Base-by-base conservation (phyloP, 2,888 invertebrate genomes). In the Keiferia lycopersicella region DNA sequence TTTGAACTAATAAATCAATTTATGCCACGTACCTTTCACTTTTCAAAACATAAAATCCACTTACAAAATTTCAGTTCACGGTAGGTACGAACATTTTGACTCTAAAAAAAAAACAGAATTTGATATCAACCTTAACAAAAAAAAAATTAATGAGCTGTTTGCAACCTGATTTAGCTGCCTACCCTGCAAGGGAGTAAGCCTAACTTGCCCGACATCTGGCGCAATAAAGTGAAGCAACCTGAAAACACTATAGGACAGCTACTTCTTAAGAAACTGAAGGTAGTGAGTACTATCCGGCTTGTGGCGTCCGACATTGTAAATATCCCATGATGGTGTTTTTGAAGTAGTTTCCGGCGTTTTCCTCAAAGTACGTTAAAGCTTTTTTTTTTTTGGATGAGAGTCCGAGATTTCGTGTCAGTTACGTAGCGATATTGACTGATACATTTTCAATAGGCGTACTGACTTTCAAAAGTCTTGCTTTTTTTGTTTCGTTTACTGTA, bases 141-240 rank as follows among this genome's bases (percentile, higher is more conserved):
- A 10, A 0, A 7, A 59, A 7, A 45, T 16, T 63, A 64, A 51
- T 61, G 58, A 30, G 59, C 18, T 48, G 48, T 64, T 66, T 69
- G 67, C 65, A 74, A 69, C 80, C 76, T 83, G 75, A 84, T 84
- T 72, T 83, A 90, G 89, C 82, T 84, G 64, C 77, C 80, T 80
- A 82, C 75, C 71, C 82, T 78, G 63, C 80, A 82, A 78, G 83
- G 75, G 78, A 80, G 77, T 83, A 87, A 83, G 77, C 79, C 81
- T 73, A 87, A 78, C 78, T 79, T 91, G 71, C 89, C 91, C 75
- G 88, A 88, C 64, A 75, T 91, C 68, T 91, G 88, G 91, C 86
- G 87, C 63, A 84, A 79, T 81, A 88, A 88, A 72, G 83, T 87
- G 65, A 76, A 83, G 73, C 88, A 87, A 77, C 76, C 83, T 73